A percentile compares a stretch with the other conserved stretches of the same genome.
phyloP scores from a whole-genome alignment of 2,797 vertebrate genomes.

The Neostethus bicornis region DNA sequence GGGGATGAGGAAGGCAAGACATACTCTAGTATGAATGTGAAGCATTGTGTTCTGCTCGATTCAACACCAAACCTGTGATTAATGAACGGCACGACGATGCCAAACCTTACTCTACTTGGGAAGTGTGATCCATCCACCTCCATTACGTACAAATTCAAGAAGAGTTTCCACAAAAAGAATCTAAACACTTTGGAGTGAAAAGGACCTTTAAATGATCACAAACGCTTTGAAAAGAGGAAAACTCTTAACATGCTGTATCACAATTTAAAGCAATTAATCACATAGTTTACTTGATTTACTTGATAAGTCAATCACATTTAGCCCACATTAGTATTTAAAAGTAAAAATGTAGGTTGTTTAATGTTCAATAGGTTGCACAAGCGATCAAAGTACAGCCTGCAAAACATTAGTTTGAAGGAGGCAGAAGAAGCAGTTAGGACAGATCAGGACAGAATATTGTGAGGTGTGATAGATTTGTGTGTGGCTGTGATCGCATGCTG shows the following conservation, averaged over 20 bases:
- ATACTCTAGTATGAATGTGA: slow-evolving; percentile 61
- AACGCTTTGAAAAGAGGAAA: slow-evolving; percentile 12
- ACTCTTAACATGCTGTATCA: neutral
- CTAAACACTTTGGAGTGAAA: slow-evolving; percentile 7
- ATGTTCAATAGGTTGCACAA: slow-evolving; percentile 29
- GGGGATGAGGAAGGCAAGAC: slow-evolving; percentile 56
- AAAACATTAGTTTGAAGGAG: slow-evolving; percentile 41
- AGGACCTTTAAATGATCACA: slow-evolving; percentile 10
- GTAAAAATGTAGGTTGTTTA: slow-evolving; percentile 25
- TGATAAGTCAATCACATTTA: slow-evolving; percentile 2
- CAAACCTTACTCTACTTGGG: slow-evolving; percentile 59
- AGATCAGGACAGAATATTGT: slow-evolving; percentile 47
- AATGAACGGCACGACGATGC: slow-evolving; percentile 63
- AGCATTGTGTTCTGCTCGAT: slow-evolving; percentile 64
- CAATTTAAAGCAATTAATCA: neutral
- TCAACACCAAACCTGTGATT: slow-evolving; percentile 68
- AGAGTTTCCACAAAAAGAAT: slow-evolving; percentile 20
- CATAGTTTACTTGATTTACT: neutral
- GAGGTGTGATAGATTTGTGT: slow-evolving; percentile 44
- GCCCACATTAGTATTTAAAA: slow-evolving; percentile 11
- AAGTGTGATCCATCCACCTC: slow-evolving; percentile 62
- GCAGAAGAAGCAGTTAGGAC: slow-evolving; percentile 37
- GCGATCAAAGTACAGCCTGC: slow-evolving; percentile 36
- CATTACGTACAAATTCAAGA: slow-evolving; percentile 40
- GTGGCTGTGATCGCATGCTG: slow-evolving; percentile 41